Conservation (phyloP, 2,888 invertebrate genomes). For the Scaptomyza reducta region DNA sequence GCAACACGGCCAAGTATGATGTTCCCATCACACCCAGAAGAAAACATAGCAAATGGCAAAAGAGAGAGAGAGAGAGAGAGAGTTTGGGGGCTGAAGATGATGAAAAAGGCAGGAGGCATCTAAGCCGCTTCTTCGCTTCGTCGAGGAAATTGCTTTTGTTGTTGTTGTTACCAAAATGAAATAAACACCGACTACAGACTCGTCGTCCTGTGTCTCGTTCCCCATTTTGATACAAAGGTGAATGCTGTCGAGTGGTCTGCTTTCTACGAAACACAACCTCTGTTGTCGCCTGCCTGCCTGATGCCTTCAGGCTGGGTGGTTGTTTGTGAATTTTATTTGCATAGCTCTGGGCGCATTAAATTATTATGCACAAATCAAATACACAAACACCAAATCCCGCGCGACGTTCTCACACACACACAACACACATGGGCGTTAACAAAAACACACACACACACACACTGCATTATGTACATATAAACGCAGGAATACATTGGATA, state of each 20-base stretch:
- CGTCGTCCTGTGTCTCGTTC: constrained; percentile 1
- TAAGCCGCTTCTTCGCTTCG: constrained; percentile 30
- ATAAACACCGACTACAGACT: constrained; percentile 59
- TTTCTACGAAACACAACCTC: too few relatives aligned
- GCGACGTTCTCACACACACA: constrained; percentile 29
- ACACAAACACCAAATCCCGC: constrained; percentile 61
- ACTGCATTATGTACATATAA: constrained; percentile 1
- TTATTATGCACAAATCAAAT: constrained; percentile 77
- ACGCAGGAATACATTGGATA: constrained; percentile 16
- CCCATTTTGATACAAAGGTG: constrained; percentile 24
- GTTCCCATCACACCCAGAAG: background rate
- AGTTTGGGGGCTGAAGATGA: constrained; percentile 3
- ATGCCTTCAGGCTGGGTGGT: constrained; percentile 31
- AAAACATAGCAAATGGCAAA: background rate
- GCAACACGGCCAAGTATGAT: constrained; percentile 32
- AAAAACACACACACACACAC: background rate
- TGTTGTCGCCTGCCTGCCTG: background rate
- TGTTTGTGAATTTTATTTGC: constrained; percentile 64
- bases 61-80: too few relatives aligned
- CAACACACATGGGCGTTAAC: constrained; percentile 3
- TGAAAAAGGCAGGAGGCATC: constrained; percentile 17
- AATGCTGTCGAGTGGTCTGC: background rate
- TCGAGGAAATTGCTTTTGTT: constrained; percentile 73
- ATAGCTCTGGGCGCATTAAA: constrained; percentile 65
- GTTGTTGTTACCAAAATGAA: constrained; percentile 67